phyloP scores from a whole-genome alignment of 2,113 vertebrate genomes.

The Calypte anna region DNA sequence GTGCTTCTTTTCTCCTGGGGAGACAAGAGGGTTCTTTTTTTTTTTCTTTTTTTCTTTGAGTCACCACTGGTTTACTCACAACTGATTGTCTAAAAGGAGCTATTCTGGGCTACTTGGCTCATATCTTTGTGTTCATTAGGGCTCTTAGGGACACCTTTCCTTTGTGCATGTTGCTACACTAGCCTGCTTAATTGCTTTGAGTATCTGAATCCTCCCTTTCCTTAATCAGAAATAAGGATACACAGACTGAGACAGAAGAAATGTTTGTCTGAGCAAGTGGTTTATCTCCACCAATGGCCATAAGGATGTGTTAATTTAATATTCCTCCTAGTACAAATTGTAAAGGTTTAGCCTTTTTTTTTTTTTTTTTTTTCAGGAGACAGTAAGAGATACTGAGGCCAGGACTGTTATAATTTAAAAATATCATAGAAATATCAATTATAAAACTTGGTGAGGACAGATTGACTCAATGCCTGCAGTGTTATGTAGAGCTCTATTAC shows the following conservation, averaged over 20 bases:
- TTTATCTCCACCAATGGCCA: not conserved
- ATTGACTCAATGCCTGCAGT: not conserved
- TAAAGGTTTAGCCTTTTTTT: not conserved
- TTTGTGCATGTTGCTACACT: not conserved
- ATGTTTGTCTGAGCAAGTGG: not conserved
- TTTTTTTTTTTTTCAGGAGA: not conserved
- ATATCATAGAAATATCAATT: not conserved
- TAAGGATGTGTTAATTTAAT: not conserved
- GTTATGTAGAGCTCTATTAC: fast-evolving
- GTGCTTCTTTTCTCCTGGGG: not conserved
- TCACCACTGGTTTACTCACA: not conserved
- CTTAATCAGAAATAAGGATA: not conserved
- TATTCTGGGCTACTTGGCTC: not conserved
- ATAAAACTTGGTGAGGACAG: not conserved
- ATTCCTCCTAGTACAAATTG: not conserved
- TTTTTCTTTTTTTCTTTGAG: not conserved
- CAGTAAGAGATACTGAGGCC: not conserved
- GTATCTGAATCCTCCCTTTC: not conserved
- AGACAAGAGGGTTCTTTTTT: not conserved
- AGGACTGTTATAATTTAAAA: not conserved
- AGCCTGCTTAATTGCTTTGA: not conserved
- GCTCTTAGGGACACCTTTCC: not conserved
- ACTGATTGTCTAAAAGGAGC: not conserved
- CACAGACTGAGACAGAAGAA: not conserved
- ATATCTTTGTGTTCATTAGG: not conserved